phyloP scores from a whole-genome alignment of 2,888 invertebrate species.

The Myathropa florea region DNA sequence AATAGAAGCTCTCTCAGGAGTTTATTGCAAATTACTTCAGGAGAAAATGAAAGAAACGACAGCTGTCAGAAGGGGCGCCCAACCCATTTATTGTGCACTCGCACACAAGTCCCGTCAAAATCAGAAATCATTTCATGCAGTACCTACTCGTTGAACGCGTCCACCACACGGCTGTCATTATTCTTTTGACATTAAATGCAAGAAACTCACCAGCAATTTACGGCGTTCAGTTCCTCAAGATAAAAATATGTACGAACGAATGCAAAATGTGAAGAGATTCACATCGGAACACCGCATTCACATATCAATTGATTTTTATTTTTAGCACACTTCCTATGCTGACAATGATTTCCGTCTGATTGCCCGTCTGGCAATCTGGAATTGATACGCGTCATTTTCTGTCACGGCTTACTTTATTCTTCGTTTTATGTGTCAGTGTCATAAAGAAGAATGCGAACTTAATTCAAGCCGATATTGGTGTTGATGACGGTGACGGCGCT shows the following conservation, averaged over 20 bases:
- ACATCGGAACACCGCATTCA: constrained; percentile 19
- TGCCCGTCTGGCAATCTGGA: constrained; percentile 34
- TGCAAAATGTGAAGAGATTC: not conserved
- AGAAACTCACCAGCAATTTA: not conserved
- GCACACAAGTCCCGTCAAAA: not conserved
- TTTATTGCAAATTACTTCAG: not conserved
- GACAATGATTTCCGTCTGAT: constrained; percentile 48
- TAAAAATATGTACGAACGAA: not conserved
- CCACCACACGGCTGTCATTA: not conserved
- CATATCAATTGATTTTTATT: constrained; percentile 40
- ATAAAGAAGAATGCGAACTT: constrained; percentile 17
- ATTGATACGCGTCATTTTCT: constrained; percentile 30
- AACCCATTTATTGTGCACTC: not conserved
- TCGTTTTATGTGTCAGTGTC: constrained; percentile 25
- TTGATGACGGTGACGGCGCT: constrained; percentile 17
- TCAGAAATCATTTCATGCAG: not conserved
- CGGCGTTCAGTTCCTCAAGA: not conserved
- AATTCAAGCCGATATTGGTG: not conserved
- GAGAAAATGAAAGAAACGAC: not conserved
- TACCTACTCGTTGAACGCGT: not conserved
- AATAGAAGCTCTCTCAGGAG: not conserved
- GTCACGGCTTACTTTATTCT: constrained; percentile 28
- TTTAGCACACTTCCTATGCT: constrained; percentile 16
- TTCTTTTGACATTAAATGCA: not conserved
- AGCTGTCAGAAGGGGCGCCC: not conserved